Evolutionary conservation across 2,888 invertebrate species (phyloP).

Genomic region (Metallyticus violacea): DNA sequence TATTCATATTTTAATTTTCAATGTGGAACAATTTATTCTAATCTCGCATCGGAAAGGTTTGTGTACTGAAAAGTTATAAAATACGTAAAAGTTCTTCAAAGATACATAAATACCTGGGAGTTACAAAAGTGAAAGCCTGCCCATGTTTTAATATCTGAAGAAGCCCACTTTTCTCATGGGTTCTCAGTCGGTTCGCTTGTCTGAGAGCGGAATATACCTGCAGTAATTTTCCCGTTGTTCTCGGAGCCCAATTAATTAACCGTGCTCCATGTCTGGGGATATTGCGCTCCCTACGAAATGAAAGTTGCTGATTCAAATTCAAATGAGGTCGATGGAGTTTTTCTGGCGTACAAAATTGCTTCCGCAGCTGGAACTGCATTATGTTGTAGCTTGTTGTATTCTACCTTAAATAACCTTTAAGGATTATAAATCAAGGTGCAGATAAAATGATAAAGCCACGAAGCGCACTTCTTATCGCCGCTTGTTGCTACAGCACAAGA

Average conservation of each 20-base stretch:
- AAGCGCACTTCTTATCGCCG: neutral
- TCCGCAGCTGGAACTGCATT: neutral
- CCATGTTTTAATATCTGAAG: neutral
- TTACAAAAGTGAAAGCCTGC: neutral
- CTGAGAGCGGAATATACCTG: neutral
- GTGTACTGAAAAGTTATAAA: no score
- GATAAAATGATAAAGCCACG: neutral
- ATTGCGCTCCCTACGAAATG: neutral
- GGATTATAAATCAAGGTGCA: neutral
- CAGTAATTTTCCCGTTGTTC: neutral
- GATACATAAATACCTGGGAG: neutral
- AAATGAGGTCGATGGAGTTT: neutral
- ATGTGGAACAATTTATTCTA: no score
- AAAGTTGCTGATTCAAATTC: neutral
- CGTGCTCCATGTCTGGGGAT: neutral
- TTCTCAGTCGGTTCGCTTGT: neutral
- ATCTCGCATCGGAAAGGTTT: no score
- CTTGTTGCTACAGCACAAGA: neutral
- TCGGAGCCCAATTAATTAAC: neutral
- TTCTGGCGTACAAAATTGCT: no score
- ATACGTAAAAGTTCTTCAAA: neutral
- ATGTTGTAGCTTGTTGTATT: neutral
- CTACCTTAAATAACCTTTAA: neutral
- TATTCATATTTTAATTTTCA: no score
- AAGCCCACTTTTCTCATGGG: neutral